Evolutionary conservation across 2,797 vertebrate species (phyloP).

Genomic region (Smutsia temminckii): DNA sequence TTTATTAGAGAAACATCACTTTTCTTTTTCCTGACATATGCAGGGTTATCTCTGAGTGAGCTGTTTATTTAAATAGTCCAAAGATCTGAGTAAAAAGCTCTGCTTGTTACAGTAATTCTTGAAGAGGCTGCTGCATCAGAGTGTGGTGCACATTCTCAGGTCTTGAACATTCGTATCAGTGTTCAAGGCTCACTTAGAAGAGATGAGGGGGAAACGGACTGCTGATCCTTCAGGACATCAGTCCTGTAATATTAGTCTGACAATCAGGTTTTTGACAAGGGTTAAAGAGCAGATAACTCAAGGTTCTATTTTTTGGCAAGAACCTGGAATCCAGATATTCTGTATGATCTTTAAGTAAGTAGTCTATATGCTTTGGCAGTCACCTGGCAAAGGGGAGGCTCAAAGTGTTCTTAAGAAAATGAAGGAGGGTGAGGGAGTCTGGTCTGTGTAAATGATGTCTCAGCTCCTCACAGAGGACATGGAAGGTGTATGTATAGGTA

Average conservation of each 20-base stretch:
- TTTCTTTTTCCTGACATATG: neutral
- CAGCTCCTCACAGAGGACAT: neutral
- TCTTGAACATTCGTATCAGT: neutral
- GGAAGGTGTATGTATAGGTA: neutral
- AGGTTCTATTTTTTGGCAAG: neutral
- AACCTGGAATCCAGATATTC: neutral
- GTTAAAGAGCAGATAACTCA: neutral
- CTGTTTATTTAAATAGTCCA: neutral
- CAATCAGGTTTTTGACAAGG: neutral
- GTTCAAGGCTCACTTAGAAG: neutral
- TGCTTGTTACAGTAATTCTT: neutral
- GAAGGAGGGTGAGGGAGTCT: neutral
- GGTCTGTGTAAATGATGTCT: neutral
- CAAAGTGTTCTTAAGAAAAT: neutral
- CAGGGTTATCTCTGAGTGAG: neutral
- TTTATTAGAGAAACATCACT: neutral
- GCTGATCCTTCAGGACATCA: neutral
- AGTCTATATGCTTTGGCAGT: neutral
- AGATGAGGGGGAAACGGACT: neutral
- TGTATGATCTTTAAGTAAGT: neutral
- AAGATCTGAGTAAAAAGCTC: neutral
- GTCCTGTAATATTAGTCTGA: neutral
- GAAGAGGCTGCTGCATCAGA: neutral
- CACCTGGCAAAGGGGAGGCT: neutral
- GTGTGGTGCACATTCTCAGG: neutral